Evolutionary conservation across 2,113 vertebrate genomes (phyloP), one percentile per base, ranked within the genome.

Genomic region (Cololabis saira): DNA sequence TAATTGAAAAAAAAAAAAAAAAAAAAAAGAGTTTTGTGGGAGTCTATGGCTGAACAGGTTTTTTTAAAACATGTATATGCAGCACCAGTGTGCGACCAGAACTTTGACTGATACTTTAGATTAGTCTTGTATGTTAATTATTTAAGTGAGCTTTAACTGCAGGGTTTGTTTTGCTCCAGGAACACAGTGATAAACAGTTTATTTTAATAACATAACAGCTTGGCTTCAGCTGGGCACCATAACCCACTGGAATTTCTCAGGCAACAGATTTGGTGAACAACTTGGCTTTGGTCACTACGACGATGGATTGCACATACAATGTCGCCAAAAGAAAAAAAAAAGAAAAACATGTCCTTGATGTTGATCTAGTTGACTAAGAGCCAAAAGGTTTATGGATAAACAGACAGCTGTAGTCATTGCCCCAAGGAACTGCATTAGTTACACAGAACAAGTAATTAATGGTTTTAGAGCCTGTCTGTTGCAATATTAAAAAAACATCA

Each of bases 211-310:
- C 16, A 58, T 53, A 18, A 17, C 61, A 44, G 51, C 43, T 55
- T 69, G 9, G 18, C 12, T 61, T 19, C 69, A 51, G 77, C 78
- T 61, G 67, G 42, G 22, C 41, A 27, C 18, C 45, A 57, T 61
- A 27, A 52, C 69, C 61, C 15, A 11, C 16, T 79, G 21, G 27
- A 54, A 42, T 51, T 61, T 66, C 33, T 41, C 49, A 41, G 49
- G 60, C 37, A 65, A 65, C n/a, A 65, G 47, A 53, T 61, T 40
- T 73, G 21, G 60, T 68, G 55, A 54, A 64, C 22, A 50, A 60
- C 54, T 59, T 16, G 0, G 43, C 15, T 24, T 57, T 17, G 13
- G 13, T 12, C 22, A 24, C 53, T 58, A 48, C 61, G 42, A 71
- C 17, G 17, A 7, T 6, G 9, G 22, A 40, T 72, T 43, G 58